Evolutionary conservation across 2,113 vertebrate species (phyloP), one percentile per base, ranked within the genome.

Genomic region (Abramis brama): DNA sequence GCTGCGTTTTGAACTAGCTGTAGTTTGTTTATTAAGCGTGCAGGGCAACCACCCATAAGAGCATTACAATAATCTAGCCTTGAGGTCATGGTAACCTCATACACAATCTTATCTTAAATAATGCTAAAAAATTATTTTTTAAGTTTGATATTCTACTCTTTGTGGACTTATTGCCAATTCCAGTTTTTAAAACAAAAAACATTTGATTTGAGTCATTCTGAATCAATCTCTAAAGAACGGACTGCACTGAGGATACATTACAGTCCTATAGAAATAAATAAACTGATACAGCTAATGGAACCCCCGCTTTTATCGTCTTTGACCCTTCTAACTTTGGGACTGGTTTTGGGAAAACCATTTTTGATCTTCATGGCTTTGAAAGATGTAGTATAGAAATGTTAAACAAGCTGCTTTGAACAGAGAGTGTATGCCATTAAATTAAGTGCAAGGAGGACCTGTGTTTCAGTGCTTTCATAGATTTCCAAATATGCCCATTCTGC

Each of bases 401-500:
- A 73, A 74, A 73, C 64, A 80, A 73, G 19, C 47, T 30, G 17
- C 45, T 57, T 83, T 83, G 25, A 66, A 52, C 15, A 36, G n/a
- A 80, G 39, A 66, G 39, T 27, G 23, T 6, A 33, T 43, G 45
- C n/a, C 27, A 17, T 85, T 85, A 55, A 68, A 21, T 43, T 33
- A 21, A 30, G 23, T 55, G 1, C 75, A 11, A 4, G 30, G 33
- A 36, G 33, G 60, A 60, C 36, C 52, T 27, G 39, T 30, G n/a
- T 47, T 60, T 71, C n/a, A 60, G 43, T 30, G 21, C 25, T 75
- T 21, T 78, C 36, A 78, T 39, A n/a, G 73, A 60, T 79, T 30
- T 73, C 66, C 64, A 85, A 39, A 86, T 13, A 66, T 86, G 55
- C 30, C 21, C 39, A 64, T 74, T 86, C 25, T 75, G 19, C 64